Evolutionary conservation across 92 coral and sea anemone species (phyloP).

Genomic region (Heliopora coerulea): DNA sequence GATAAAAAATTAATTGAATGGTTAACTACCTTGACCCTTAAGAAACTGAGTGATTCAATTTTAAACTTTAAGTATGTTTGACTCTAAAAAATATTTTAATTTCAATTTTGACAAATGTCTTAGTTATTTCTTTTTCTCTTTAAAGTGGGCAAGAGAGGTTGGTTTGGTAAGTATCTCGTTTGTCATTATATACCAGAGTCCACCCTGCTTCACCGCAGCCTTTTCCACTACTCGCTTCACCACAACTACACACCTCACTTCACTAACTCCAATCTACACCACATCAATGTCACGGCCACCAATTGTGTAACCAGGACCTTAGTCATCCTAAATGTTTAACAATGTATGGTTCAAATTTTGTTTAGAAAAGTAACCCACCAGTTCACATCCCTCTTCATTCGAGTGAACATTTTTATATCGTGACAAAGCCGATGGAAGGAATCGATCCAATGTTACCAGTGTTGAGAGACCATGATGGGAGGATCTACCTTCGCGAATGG

Average conservation of each 20-base stretch:
- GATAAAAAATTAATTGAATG: no score
- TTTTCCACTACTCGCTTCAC: no score
- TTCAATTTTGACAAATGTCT: background rate
- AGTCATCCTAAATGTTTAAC: background rate
- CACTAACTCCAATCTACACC: no score
- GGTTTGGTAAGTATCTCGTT: constrained; percentile 72
- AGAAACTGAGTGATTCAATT: no score
- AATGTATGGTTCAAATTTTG: background rate
- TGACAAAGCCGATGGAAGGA: constrained; percentile 70
- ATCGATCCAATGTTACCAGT: constrained; percentile 61
- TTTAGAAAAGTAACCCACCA: constrained; percentile 76
- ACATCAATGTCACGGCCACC: no score
- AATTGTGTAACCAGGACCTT: no score
- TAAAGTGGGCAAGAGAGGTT: constrained; percentile 69
- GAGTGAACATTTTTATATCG: constrained; percentile 88
- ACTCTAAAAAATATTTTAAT: no score
- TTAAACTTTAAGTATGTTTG: no score
- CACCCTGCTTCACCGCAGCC: no score
- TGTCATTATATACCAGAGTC: no score
- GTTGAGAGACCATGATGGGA: constrained; percentile 80
- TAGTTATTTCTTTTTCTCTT: constrained; percentile 18
- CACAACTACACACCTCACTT: no score
- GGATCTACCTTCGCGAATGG: constrained; percentile 77
- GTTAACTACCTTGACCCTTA: no score
- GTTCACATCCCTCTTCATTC: constrained; percentile 87